phyloP scores from a whole-genome alignment of 23 tunicate species.

The Ciona savignyi region DNA sequence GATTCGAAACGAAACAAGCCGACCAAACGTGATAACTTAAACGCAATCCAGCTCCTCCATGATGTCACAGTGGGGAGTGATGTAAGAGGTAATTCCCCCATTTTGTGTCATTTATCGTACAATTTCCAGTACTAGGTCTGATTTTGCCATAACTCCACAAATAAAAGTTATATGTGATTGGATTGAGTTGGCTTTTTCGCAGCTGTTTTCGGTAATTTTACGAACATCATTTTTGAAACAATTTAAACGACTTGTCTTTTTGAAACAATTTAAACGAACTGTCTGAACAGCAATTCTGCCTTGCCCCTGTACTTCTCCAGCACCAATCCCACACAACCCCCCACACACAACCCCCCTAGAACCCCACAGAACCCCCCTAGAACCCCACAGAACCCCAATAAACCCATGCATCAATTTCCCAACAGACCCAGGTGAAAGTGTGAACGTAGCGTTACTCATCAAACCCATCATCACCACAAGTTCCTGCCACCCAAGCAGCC shows the following conservation, averaged over 20 bases:
- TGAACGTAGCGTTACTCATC: slow-evolving; percentile 42
- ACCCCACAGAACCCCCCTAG: too few relatives aligned
- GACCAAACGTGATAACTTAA: not conserved
- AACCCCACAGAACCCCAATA: too few relatives aligned
- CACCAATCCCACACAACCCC: too few relatives aligned
- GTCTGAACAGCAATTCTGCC: too few relatives aligned
- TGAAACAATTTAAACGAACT: too few relatives aligned
- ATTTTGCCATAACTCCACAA: not conserved
- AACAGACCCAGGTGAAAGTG: slow-evolving; percentile 69
- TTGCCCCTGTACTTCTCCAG: too few relatives aligned
- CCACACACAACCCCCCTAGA: too few relatives aligned
- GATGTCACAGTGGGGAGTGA: slow-evolving; percentile 65
- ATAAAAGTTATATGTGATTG: too few relatives aligned
- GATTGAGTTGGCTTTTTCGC: slow-evolving; percentile 3
- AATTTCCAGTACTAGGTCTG: not conserved
- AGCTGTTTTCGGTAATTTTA: not conserved
- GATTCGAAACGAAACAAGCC: too few relatives aligned
- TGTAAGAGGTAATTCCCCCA: slow-evolving; percentile 23
- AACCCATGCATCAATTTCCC: too few relatives aligned
- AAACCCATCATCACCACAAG: slow-evolving; percentile 56
- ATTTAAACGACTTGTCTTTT: too few relatives aligned
- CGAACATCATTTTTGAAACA: too few relatives aligned
- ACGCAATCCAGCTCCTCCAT: slow-evolving; percentile 51
- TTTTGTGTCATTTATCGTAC: not conserved
- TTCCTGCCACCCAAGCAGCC: slow-evolving; percentile 4